A percentile compares a stretch with the other conserved stretches of the same genome.
Conservation (phyloP, 1,140 invertebrate genomes). For the Formica exsecta region DNA sequence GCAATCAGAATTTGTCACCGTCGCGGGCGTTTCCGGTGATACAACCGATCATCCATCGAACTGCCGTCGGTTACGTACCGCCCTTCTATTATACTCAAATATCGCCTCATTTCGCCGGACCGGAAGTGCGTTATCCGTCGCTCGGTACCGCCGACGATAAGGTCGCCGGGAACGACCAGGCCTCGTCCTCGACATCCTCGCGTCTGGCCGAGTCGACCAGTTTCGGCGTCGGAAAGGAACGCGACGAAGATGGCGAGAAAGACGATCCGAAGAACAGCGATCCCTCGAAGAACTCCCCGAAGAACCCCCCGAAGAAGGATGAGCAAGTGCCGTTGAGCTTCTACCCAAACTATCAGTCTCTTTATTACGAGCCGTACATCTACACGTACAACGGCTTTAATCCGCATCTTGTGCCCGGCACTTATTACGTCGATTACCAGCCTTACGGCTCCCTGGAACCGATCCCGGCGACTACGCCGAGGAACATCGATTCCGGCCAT, state of each 20-base stretch:
- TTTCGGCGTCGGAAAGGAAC: slow-evolving; percentile 25
- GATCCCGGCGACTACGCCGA: slow-evolving; percentile 61
- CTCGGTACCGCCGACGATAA: neutral
- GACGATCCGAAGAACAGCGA: slow-evolving; percentile 6
- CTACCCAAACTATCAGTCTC: slow-evolving; percentile 82
- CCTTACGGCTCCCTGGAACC: slow-evolving; percentile 75
- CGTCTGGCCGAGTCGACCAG: slow-evolving; percentile 8
- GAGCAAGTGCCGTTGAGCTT: slow-evolving; percentile 79
- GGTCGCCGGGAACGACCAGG: neutral
- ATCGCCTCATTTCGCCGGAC: slow-evolving; percentile 72
- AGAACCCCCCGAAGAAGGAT: slow-evolving; percentile 53
- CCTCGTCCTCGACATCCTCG: neutral
- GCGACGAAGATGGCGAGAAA: neutral
- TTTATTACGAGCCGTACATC: slow-evolving; percentile 83
- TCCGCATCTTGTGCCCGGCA: slow-evolving; percentile 75
- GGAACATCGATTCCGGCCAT: slow-evolving; percentile 55
- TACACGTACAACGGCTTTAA: slow-evolving; percentile 81
- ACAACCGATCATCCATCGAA: slow-evolving; percentile 89
- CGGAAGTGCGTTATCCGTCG: slow-evolving; percentile 68
- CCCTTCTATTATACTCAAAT: slow-evolving; percentile 82
- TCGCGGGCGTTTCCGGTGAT: slow-evolving; percentile 91
- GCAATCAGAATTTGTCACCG: slow-evolving; percentile 90
- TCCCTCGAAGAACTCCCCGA: neutral
- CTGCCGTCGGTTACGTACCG: slow-evolving; percentile 87
- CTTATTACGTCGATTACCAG: slow-evolving; percentile 79